Evolutionary conservation across 2,797 vertebrate genomes (phyloP).

Genomic region (Myioborus miniatus): DNA sequence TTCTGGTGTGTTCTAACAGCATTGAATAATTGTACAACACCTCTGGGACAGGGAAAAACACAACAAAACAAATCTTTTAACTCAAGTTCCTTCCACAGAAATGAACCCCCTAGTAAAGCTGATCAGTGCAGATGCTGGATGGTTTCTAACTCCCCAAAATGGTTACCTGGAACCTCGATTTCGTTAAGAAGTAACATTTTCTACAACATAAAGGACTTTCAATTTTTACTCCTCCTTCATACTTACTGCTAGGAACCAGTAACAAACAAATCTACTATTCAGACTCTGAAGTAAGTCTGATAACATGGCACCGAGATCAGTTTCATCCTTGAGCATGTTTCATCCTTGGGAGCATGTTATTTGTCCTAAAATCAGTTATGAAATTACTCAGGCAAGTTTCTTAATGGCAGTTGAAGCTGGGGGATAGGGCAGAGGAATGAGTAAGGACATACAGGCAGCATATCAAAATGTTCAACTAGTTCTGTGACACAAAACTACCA

Average conservation of each 20-base stretch:
- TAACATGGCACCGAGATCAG: not conserved
- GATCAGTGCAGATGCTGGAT: not conserved
- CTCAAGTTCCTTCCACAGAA: not conserved
- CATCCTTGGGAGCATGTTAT: not conserved
- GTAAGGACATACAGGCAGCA: not conserved
- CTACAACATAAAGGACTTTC: not conserved
- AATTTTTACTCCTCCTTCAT: not conserved
- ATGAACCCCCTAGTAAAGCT: not conserved
- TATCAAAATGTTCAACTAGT: not conserved
- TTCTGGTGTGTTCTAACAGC: constrained; percentile 91
- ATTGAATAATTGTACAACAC: constrained; percentile 94
- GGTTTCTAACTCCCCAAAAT: not conserved
- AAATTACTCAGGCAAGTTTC: not conserved
- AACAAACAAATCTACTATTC: not conserved
- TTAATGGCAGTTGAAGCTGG: not conserved
- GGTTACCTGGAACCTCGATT: not conserved
- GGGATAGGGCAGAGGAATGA: not conserved
- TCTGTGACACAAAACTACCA: not conserved
- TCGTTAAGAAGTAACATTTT: not conserved
- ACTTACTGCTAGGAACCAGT: not conserved
- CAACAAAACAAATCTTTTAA: not conserved
- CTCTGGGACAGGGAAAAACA: constrained; percentile 69
- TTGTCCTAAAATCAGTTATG: not conserved
- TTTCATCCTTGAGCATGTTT: not conserved
- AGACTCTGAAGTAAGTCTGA: not conserved